Evolutionary conservation across 1,140 invertebrate genomes (phyloP).

Genomic region (Scaptomyza graminum): DNA sequence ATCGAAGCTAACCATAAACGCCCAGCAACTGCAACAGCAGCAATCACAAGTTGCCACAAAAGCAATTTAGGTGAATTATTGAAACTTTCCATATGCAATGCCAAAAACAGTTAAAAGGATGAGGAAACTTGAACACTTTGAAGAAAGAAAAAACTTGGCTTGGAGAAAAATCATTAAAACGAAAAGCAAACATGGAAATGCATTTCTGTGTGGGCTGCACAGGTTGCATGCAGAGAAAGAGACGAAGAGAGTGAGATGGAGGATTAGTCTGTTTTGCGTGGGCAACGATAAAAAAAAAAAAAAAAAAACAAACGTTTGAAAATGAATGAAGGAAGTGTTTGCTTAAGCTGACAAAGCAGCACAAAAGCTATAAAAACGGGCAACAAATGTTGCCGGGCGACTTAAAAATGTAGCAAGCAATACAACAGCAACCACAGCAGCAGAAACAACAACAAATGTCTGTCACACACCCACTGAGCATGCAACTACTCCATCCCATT

Average conservation of each 20-base stretch:
- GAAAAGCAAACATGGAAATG: constrained; percentile 37
- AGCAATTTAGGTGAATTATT: constrained; percentile 79
- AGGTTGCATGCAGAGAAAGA: background rate
- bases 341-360: constrained; percentile 20
- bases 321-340: constrained; percentile 76
- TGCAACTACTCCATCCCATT: constrained; percentile 21
- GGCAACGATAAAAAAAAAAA: constrained; percentile 22
- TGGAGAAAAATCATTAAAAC: constrained; percentile 55
- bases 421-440: constrained; percentile 42
- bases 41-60: constrained; percentile 55
- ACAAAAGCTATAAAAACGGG: constrained; percentile 66
- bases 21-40: constrained; percentile 34
- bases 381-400: constrained; percentile 75
- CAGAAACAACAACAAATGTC: constrained; percentile 59
- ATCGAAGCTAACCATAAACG: constrained; percentile 45
- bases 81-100: constrained; percentile 68
- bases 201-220: constrained; percentile 27
- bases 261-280: constrained; percentile 43
- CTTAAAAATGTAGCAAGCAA: constrained; percentile 72
- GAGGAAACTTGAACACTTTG: constrained; percentile 31
- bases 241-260: background rate
- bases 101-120: constrained; percentile 41
- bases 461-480: constrained; percentile 49
- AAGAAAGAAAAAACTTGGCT: constrained; percentile 19
- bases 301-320: constrained; percentile 21